Conservation (phyloP, 2,888 invertebrate genomes). For the Aphidius colemani region DNA sequence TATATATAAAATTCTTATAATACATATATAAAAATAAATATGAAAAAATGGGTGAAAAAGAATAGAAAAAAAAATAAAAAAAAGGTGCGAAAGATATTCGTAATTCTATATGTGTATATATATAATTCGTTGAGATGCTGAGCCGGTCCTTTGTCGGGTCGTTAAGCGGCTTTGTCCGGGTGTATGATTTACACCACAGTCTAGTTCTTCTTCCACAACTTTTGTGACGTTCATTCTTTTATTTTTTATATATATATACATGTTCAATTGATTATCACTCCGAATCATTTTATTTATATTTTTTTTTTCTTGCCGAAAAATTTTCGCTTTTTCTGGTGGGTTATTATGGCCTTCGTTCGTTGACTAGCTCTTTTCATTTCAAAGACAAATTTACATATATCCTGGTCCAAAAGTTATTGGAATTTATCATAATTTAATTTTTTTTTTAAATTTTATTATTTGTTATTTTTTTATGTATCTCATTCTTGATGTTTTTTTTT, state of each 20-base stretch:
- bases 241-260: constrained; percentile 39
- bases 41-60: constrained; percentile 2
- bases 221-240: constrained; percentile 19
- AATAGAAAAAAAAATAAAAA: constrained; percentile 26
- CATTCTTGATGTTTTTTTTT: too few relatives aligned
- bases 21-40: constrained; percentile 21
- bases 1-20: too few relatives aligned
- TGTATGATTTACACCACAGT: constrained; percentile 54
- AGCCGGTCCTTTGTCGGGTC: constrained; percentile 55
- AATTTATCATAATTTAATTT: too few relatives aligned
- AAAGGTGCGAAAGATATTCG: constrained; percentile 45
- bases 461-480: too few relatives aligned
- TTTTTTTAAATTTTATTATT: too few relatives aligned
- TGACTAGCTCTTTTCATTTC: constrained; percentile 19
- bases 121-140: constrained; percentile 50
- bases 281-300: constrained; percentile 20
- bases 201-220: constrained; percentile 39
- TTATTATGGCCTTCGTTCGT: constrained; percentile 1
- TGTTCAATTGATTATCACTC: constrained; percentile 53
- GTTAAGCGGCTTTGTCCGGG: constrained; percentile 59
- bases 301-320: constrained; percentile 3
- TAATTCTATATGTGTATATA: constrained; percentile 45
- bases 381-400: constrained; percentile 23
- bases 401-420: neutral
- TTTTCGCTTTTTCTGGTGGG: neutral